Conservation (phyloP, 2,888 invertebrate genomes). For the Cheilosia vernalis region DNA sequence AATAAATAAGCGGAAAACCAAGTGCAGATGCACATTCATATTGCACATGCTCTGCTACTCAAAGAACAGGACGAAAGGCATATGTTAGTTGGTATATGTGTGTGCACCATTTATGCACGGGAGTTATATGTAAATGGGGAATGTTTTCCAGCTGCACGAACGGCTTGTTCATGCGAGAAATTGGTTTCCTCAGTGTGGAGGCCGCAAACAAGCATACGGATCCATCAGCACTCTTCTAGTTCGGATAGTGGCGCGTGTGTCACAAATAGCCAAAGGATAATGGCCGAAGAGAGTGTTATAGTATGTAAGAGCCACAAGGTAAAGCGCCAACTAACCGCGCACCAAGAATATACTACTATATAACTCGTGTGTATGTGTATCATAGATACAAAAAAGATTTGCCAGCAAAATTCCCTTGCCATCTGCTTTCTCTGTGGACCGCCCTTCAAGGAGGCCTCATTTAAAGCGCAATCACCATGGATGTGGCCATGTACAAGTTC, state of each 20-base stretch:
- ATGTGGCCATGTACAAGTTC: not conserved
- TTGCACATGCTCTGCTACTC: not conserved
- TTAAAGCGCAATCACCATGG: conserved; percentile 34
- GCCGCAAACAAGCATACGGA: conserved; percentile 1
- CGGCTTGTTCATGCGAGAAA: conserved; percentile 49
- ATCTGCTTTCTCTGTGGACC: not conserved
- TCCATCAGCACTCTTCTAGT: not conserved
- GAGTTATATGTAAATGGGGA: conserved; percentile 25
- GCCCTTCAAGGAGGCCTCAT: conserved; percentile 1
- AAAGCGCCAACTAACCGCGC: not conserved
- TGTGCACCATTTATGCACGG: not conserved
- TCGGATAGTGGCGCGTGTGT: conserved; percentile 3
- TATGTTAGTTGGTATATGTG: not conserved
- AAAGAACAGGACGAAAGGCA: not conserved
- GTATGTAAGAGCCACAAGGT: conserved; percentile 9
- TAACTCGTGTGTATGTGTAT: not conserved
- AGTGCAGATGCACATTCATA: conserved; percentile 10
- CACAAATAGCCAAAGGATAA: conserved; percentile 26
- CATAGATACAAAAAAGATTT: conserved; percentile 11
- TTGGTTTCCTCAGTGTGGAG: conserved; percentile 40
- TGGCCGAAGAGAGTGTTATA: not conserved
- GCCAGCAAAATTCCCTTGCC: not conserved
- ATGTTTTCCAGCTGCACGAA: conserved; percentile 49
- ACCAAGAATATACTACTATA: not conserved
- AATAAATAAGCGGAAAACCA: not conserved